Percentiles rank a stretch among this genome's conserved stretches.
phyloP scores from a whole-genome alignment of 2,888 invertebrate species.

The Sarcophaga carnaria region DNA sequence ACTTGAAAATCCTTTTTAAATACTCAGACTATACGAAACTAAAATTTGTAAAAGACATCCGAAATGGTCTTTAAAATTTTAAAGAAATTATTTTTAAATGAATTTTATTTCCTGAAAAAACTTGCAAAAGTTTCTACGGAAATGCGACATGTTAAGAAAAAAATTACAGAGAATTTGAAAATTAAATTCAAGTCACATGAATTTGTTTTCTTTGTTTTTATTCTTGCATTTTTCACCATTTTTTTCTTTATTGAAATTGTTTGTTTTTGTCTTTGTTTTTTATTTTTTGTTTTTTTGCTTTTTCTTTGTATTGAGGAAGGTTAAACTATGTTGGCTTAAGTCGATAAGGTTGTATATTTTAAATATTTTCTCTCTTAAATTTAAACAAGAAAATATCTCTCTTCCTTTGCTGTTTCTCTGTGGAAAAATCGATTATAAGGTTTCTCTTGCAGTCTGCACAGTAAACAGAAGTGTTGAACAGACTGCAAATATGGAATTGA shows the following conservation, averaged over 20 bases:
- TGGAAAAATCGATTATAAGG: conserved; percentile 36
- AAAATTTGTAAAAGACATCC: conserved; percentile 15
- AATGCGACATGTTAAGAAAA: not conserved
- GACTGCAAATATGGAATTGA: too few species aligned
- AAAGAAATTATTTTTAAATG: conserved; percentile 38
- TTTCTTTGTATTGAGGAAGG: conserved; percentile 31
- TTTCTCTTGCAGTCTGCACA: conserved; percentile 11
- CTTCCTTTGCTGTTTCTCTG: not conserved
- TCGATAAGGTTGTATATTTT: conserved; percentile 17
- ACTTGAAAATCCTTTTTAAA: too few species aligned
- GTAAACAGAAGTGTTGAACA: too few species aligned
- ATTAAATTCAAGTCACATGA: conserved; percentile 47
- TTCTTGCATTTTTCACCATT: not conserved
- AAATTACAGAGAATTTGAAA: conserved; percentile 13
- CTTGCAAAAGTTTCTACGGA: conserved; percentile 13
- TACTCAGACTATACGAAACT: not conserved
- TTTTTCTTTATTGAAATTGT: not conserved
- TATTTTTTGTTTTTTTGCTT: not conserved
- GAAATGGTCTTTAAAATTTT: conserved; percentile 11
- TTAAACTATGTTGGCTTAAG: conserved; percentile 27
- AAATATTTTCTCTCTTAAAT: not conserved
- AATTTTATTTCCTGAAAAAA: conserved; percentile 2
- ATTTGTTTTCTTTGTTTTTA: conserved; percentile 34
- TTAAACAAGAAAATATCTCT: not conserved
- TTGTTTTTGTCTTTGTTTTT: not conserved